phyloP scores from a whole-genome alignment of 2,113 vertebrate species.

The Cyanistes caeruleus region DNA sequence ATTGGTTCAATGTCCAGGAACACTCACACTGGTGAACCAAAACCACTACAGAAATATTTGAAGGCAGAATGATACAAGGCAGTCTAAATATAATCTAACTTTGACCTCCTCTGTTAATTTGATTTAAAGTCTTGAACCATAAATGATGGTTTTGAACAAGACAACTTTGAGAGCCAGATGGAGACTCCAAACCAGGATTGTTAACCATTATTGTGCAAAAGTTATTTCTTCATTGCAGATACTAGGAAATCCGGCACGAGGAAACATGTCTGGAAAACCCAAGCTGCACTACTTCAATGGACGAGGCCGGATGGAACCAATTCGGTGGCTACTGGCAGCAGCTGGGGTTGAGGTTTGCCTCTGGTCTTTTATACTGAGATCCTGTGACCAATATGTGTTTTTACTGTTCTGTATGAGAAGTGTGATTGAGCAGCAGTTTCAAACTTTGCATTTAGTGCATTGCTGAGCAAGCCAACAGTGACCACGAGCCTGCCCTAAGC shows the following conservation, averaged over 20 bases:
- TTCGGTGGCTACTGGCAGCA: conserved; percentile 81
- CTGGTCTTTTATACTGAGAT: not conserved
- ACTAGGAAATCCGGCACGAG: not conserved
- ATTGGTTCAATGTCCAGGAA: too few relatives aligned
- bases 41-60: not conserved
- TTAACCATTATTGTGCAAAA: not conserved
- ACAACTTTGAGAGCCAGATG: not conserved
- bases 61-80: not conserved
- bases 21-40: too few relatives aligned
- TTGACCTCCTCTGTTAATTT: not conserved
- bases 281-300: conserved; percentile 79
- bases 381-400: not conserved
- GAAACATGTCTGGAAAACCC: conserved; percentile 77
- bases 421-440: not conserved
- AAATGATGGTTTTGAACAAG: not conserved
- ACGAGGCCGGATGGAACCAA: conserved; percentile 84
- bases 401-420: not conserved
- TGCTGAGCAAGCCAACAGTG: not conserved
- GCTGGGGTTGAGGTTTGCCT: conserved; percentile 79
- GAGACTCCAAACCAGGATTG: not conserved
- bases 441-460: not conserved
- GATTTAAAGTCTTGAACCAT: not conserved
- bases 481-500: not conserved
- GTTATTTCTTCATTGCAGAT: not conserved
- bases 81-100: not conserved